These are phyloP conservation scores for Styela clava DNA, from an alignment of 23 tunicate genomes.

Conservation along the genomic window DNA sequence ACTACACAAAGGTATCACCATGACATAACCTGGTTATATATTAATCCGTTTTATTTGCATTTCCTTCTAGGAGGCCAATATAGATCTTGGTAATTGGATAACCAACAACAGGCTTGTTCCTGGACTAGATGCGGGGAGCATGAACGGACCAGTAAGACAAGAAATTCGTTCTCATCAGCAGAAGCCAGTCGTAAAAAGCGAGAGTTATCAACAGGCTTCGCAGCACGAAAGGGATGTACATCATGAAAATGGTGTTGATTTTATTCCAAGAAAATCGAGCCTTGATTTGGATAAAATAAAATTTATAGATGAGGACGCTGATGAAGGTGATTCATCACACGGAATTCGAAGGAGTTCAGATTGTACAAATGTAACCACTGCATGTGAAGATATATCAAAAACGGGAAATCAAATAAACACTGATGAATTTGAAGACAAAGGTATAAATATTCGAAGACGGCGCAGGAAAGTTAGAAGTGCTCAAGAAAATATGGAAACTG, in stretches of 20 bases:
- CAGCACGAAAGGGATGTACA: not conserved
- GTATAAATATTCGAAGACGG: not conserved
- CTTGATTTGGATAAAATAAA: conserved; percentile 18
- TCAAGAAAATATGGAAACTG: not conserved
- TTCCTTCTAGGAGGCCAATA: not conserved
- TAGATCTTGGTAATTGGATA: not conserved
- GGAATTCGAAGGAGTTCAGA: not conserved
- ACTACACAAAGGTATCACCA: too few relatives aligned
- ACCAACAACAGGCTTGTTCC: not conserved
- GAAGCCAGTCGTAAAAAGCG: not conserved
- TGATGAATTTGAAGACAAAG: not conserved
- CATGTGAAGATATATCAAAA: not conserved
- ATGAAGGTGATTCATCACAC: not conserved
- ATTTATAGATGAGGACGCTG: conserved; percentile 7
- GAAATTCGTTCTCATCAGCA: not conserved
- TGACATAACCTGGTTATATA: too few relatives aligned
- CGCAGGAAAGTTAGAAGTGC: not conserved
- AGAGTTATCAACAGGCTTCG: not conserved
- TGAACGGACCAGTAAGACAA: not conserved
- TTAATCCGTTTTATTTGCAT: not conserved
- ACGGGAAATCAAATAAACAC: not conserved
- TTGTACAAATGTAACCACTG: not conserved
- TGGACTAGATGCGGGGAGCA: not conserved
- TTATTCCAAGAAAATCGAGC: not conserved
- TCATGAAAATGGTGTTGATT: not conserved